Percentiles rank a stretch among this genome's conserved stretches.
phyloP scores from a whole-genome alignment of 2,113 vertebrate species.

The Trogon surrucura region DNA sequence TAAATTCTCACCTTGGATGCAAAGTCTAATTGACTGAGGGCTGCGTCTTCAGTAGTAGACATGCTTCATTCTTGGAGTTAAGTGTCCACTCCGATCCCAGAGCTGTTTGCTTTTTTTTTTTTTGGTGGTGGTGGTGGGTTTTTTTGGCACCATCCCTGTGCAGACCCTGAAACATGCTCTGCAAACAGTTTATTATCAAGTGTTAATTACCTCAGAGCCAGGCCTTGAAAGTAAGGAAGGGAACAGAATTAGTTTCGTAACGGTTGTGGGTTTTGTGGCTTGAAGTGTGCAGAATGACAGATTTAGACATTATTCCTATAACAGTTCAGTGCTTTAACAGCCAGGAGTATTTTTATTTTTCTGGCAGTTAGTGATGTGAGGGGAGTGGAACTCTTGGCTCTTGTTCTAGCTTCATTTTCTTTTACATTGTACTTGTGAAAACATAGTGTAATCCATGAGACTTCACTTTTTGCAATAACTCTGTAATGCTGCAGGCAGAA shows the following conservation, averaged over 20 bases:
- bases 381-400: not conserved
- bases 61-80: not conserved
- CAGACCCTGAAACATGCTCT: not conserved
- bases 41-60: not conserved
- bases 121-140: not conserved
- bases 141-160: not conserved
- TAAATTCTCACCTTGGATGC: not conserved
- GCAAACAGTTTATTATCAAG: not conserved
- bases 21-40: not conserved
- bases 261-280: not conserved
- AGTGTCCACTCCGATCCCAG: not conserved
- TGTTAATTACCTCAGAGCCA: not conserved
- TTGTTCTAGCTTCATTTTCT: not conserved
- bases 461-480: not conserved
- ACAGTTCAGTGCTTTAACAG: not conserved
- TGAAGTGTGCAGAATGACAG: not conserved
- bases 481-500: not conserved
- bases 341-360: not conserved
- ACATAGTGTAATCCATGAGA: accelerated
- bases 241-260: not conserved
- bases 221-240: not conserved
- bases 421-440: not conserved
- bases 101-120: too few relatives aligned
- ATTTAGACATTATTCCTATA: not conserved
- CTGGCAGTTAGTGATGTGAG: not conserved